These are phyloP conservation scores for Spilosoma lubricipeda DNA, from an alignment of 2,888 invertebrate genomes.

Conservation along the genomic window DNA sequence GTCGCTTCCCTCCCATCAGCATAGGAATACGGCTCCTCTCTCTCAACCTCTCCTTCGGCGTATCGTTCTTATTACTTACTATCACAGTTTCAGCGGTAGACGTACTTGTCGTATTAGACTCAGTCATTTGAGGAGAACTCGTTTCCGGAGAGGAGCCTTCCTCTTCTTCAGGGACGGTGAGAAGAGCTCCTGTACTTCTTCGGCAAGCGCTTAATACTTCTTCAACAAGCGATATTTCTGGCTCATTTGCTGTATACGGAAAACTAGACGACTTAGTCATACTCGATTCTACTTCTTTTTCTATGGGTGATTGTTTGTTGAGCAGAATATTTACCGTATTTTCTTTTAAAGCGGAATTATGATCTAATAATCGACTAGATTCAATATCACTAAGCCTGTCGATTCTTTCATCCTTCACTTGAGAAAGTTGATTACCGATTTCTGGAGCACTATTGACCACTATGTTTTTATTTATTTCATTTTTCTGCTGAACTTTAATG, in stretches of 20 bases:
- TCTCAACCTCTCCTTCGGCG: constrained; percentile 73
- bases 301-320: constrained; percentile 63
- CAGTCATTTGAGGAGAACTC: constrained; percentile 87
- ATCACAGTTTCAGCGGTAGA: constrained; percentile 91
- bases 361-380: constrained; percentile 72
- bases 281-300: constrained; percentile 66
- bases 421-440: constrained; percentile 56
- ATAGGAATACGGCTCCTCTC: constrained; percentile 87
- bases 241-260: constrained; percentile 67
- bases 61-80: constrained; percentile 86
- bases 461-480: constrained; percentile 80
- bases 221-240: constrained; percentile 78
- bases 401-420: constrained; percentile 68
- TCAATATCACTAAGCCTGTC: constrained; percentile 71
- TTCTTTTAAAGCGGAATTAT: constrained; percentile 75
- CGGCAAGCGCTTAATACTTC: constrained; percentile 81
- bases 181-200: constrained; percentile 79
- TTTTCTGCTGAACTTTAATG: constrained; percentile 80
- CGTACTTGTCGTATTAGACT: constrained; percentile 88
- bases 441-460: constrained; percentile 69
- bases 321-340: constrained; percentile 78
- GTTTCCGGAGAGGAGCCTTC: constrained; percentile 85
- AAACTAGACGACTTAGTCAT: constrained; percentile 77
- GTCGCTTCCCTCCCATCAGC: constrained; percentile 80
- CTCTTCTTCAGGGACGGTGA: constrained; percentile 88